phyloP scores from a whole-genome alignment of 2,888 invertebrate genomes.

The Fissipunctia ypsillon region DNA sequence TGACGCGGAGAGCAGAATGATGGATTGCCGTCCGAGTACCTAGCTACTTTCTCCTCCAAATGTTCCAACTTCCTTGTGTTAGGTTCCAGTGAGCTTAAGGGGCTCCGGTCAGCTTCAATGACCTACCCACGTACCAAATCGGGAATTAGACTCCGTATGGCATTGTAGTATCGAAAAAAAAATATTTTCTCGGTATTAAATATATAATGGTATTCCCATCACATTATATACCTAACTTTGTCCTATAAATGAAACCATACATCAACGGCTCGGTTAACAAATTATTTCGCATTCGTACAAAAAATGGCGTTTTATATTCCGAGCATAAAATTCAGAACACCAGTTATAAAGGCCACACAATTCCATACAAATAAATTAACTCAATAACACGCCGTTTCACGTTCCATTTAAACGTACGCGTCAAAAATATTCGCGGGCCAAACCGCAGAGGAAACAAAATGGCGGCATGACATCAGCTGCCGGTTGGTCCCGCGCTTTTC shows the following conservation, averaged over 20 bases:
- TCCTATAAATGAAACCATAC: not conserved
- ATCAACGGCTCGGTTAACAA: not conserved
- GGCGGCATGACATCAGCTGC: slow-evolving; percentile 70
- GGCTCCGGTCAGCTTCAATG: slow-evolving; percentile 20
- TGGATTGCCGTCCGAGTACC: slow-evolving; percentile 42
- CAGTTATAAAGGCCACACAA: slow-evolving; percentile 22
- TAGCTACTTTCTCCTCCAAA: slow-evolving; percentile 36
- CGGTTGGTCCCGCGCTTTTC: slow-evolving; percentile 70
- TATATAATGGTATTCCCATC: not conserved
- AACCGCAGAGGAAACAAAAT: slow-evolving; percentile 74
- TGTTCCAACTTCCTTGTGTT: slow-evolving; percentile 44
- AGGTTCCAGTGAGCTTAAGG: slow-evolving; percentile 21
- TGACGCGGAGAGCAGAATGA: slow-evolving; percentile 38
- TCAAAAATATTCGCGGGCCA: slow-evolving; percentile 67
- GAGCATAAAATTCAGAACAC: slow-evolving; percentile 8
- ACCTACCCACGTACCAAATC: slow-evolving; percentile 13
- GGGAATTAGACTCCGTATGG: slow-evolving; percentile 1
- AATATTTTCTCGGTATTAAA: not conserved
- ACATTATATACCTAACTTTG: not conserved
- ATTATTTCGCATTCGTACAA: not conserved
- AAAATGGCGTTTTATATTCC: slow-evolving; percentile 14
- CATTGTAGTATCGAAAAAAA: too few relatives aligned
- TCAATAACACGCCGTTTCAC: slow-evolving; percentile 45
- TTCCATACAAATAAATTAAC: slow-evolving; percentile 46
- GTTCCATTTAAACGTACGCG: slow-evolving; percentile 53